Evolutionary conservation across 2,888 invertebrate species (phyloP).

Genomic region (Perdita meconis): DNA sequence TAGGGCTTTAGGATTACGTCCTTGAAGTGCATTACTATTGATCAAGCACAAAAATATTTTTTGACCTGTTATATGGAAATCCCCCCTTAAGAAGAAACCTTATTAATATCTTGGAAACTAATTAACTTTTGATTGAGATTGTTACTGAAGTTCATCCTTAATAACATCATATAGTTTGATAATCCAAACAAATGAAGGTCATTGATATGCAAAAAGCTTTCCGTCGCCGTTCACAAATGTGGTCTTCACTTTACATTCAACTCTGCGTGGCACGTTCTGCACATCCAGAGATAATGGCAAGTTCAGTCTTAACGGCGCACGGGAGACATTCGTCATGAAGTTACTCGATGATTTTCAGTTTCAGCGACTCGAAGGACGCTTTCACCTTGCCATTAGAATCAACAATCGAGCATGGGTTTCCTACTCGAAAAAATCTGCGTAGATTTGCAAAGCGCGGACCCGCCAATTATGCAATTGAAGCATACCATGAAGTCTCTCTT

Average conservation of each 20-base stretch:
- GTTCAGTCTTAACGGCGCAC: conserved; percentile 7
- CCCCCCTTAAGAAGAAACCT: no score
- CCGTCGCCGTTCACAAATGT: not conserved
- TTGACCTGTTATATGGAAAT: no score
- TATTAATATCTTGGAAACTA: no score
- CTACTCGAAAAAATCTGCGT: conserved; percentile 2
- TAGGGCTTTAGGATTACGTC: no score
- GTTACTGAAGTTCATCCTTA: no score
- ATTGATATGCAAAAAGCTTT: not conserved
- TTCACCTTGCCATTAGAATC: conserved; percentile 53
- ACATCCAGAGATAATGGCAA: conserved; percentile 16
- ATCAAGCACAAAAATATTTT: no score
- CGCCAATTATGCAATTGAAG: conserved; percentile 11
- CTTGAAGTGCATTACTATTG: no score
- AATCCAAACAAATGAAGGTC: not conserved
- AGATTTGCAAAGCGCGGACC: not conserved
- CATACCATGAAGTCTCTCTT: not conserved
- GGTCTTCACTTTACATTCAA: not conserved
- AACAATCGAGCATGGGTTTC: not conserved
- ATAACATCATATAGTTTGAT: no score
- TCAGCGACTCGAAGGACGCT: conserved; percentile 52
- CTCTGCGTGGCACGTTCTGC: conserved; percentile 2
- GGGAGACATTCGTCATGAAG: conserved; percentile 13
- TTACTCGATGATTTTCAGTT: conserved; percentile 29
- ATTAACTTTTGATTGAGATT: no score